Conservation (phyloP, 1,140 invertebrate genomes). For the Polypedilum pembai region DNA sequence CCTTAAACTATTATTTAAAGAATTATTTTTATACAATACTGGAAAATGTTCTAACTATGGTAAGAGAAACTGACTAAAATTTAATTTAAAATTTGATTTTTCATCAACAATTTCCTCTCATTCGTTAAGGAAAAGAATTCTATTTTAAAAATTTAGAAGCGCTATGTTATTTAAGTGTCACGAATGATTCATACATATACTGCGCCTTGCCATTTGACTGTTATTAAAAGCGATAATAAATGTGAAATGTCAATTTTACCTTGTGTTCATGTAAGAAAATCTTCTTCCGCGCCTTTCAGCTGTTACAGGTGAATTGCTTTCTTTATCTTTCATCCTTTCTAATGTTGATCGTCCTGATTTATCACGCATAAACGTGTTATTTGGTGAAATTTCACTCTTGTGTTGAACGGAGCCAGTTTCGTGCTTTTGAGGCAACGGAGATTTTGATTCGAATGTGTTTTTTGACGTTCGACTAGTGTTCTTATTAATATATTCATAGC, state of each 20-base stretch:
- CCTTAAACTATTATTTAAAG: too few species aligned
- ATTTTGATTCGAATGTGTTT: background rate
- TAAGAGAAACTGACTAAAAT: too few species aligned
- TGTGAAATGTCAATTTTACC: conserved; percentile 22
- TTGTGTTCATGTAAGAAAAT: conserved; percentile 36
- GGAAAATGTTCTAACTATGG: too few species aligned
- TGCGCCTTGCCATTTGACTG: too few species aligned
- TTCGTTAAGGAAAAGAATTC: too few species aligned
- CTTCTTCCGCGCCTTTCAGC: conserved; percentile 34
- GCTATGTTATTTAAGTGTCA: too few species aligned
- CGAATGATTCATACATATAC: too few species aligned
- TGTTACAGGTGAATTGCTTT: background rate
- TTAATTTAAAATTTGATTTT: background rate
- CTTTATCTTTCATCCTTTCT: conserved; percentile 37
- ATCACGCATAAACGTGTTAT: conserved; percentile 34
- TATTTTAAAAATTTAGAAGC: too few species aligned
- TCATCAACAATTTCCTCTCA: background rate
- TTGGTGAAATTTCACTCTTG: conserved; percentile 7
- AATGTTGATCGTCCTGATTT: conserved; percentile 36
- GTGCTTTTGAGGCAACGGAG: background rate
- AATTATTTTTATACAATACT: too few species aligned
- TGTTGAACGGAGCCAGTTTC: background rate
- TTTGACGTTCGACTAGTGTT: background rate
- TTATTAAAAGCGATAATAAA: too few species aligned
- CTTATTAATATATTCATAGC: conserved; percentile 35